phyloP scores from a whole-genome alignment of 2,888 invertebrate genomes.

The Deilephila elpenor region DNA sequence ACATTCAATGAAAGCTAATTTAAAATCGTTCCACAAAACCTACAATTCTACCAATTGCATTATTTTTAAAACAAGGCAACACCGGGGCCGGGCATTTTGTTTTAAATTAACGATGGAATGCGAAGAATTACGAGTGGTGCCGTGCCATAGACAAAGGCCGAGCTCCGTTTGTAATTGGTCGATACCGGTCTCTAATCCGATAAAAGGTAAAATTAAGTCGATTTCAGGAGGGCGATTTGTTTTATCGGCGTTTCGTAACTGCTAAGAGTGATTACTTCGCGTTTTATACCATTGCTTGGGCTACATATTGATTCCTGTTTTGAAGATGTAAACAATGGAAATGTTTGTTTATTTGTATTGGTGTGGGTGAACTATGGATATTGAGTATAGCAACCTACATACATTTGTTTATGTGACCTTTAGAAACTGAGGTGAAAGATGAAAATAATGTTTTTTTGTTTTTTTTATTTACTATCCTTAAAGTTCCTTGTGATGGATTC shows the following conservation, averaged over 20 bases:
- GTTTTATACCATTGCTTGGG: slow-evolving; percentile 30
- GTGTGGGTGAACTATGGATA: too few species aligned
- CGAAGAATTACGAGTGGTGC: slow-evolving; percentile 58
- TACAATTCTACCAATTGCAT: background rate
- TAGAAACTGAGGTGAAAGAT: too few species aligned
- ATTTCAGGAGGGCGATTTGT: slow-evolving; percentile 50
- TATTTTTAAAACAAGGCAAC: slow-evolving; percentile 27
- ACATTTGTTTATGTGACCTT: too few species aligned
- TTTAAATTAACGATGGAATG: slow-evolving; percentile 76
- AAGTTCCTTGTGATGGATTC: too few species aligned
- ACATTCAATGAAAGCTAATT: background rate
- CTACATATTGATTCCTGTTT: slow-evolving; percentile 1
- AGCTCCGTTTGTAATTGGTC: slow-evolving; percentile 55
- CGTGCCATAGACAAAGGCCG: slow-evolving; percentile 43
- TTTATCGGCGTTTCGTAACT: slow-evolving; percentile 43
- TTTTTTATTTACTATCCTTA: too few species aligned
- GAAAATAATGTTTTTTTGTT: too few species aligned
- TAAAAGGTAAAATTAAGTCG: slow-evolving; percentile 60
- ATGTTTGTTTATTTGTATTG: too few species aligned
- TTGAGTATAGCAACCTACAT: background rate
- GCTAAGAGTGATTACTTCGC: slow-evolving; percentile 42
- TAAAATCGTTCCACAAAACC: background rate
- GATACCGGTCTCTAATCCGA: slow-evolving; percentile 59
- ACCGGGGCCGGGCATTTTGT: slow-evolving; percentile 60
- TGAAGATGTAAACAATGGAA: background rate